Evolutionary conservation across 1,140 invertebrate genomes (phyloP), one percentile per base, ranked within the genome.

Genomic region (Anoplophora glabripennis): DNA sequence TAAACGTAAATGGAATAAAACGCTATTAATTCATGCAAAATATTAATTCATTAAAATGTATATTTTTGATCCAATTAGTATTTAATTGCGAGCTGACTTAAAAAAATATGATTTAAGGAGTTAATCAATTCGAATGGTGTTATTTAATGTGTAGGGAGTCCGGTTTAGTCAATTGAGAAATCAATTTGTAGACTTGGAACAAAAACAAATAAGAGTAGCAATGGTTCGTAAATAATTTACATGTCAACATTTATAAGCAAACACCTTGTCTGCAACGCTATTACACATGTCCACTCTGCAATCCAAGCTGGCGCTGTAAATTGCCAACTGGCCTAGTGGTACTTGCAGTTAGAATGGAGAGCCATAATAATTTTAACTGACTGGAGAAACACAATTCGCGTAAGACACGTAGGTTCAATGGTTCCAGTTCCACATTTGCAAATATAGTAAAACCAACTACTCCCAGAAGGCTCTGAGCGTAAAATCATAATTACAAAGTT

Each of bases 221-320:
- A 48, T 54, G 54, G 63, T 64, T 61, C 54, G 63, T 64, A 64
- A 61, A 64, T 64, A 61, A 64, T 64, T 64, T 61, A 35, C 63
- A 55, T 61, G 63, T 61, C 63, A 64, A 64, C 63, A 64, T 61
- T 64, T 64, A 64, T 64, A 61, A 64, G 63, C 53, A 57, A 64
- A 64, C 59, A 61, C 54, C 63, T 61, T 64, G 63, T 64, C 58
- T 36, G 59, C 55, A 64, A 61, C 53, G 58, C 59, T 56, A 61
- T 64, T 64, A 64, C 63, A 64, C 58, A 48, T 64, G 63, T 64
- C 63, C 59, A 61, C 49, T 64, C 59, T 41, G 54, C 63, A 53
- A 64, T 57, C 46, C 53, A 40, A 54, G 63, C 54, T 46, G 34
- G 49, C 42, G 54, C 55, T 64, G 63, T 64, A 64, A 64, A 64